Evolutionary conservation across 2,113 vertebrate species (phyloP).

Genomic region (Triplophysa rosa): DNA sequence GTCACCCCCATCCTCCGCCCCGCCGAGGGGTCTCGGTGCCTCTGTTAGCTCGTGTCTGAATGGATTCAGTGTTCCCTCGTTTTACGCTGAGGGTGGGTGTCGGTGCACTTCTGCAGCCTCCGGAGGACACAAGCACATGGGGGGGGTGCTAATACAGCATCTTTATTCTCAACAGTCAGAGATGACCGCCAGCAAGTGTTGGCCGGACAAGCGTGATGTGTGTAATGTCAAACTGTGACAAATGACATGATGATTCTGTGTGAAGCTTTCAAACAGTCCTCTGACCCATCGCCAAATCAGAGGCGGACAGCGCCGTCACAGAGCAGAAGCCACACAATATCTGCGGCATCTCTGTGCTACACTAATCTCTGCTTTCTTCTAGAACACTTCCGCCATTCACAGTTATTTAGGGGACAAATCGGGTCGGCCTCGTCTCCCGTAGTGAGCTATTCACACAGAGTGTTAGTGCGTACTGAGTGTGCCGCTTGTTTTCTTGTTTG

Average conservation of each 20-base stretch:
- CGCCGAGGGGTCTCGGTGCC: background rate
- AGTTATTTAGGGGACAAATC: constrained; percentile 13
- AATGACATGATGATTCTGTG: constrained; percentile 64
- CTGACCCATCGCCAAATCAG: constrained; percentile 35
- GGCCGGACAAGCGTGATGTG: constrained; percentile 45
- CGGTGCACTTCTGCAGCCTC: constrained; percentile 7
- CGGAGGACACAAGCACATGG: background rate
- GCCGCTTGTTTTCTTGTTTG: constrained; percentile 2
- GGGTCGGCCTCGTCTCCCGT: background rate
- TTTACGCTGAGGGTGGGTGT: background rate
- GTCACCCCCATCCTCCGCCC: background rate
- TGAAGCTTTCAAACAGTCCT: constrained; percentile 43
- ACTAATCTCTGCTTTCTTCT: constrained; percentile 1
- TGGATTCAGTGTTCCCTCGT: constrained; percentile 33
- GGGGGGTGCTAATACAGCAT: constrained; percentile 1
- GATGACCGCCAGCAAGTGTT: constrained; percentile 39
- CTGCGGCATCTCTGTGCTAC: background rate
- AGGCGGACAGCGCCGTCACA: constrained; percentile 10
- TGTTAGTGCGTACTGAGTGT: constrained; percentile 23
- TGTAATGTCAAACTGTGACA: constrained; percentile 51
- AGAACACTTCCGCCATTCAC: constrained; percentile 20
- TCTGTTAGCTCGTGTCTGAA: constrained; percentile 1
- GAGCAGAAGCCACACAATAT: background rate
- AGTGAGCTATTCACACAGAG: constrained; percentile 10
- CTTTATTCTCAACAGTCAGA: background rate